Conservation (phyloP, 2,797 vertebrate genomes). For the Enteromius treurensis region DNA sequence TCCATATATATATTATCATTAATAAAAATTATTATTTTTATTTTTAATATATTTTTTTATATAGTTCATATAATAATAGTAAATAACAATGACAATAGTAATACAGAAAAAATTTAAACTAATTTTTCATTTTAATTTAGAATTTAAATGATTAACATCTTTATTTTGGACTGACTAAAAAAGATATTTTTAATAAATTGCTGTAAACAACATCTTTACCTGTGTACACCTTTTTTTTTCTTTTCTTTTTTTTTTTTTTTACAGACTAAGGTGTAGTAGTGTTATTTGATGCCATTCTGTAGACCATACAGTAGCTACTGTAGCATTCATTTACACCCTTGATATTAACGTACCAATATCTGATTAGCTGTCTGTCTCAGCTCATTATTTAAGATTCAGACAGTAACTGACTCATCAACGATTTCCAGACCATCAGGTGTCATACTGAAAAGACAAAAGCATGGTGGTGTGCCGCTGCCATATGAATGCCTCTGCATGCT, state of each 20-base stretch:
- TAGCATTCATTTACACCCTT: not conserved
- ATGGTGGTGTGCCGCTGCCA: slow-evolving; percentile 2
- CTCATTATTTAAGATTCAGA: not conserved
- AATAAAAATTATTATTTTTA: too few relatives aligned
- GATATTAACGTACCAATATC: not conserved
- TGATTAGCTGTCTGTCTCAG: not conserved
- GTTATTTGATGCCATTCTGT: not conserved
- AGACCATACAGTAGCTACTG: not conserved
- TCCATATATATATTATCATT: too few relatives aligned
- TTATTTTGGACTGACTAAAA: not conserved
- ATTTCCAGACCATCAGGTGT: not conserved
- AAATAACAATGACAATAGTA: too few relatives aligned
- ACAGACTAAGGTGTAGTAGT: not conserved
- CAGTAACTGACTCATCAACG: not conserved
- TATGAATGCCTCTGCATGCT: not conserved
- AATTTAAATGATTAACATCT: too few relatives aligned
- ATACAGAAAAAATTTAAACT: too few relatives aligned
- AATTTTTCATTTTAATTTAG: too few relatives aligned
- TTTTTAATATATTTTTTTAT: too few relatives aligned
- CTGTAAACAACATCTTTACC: not conserved
- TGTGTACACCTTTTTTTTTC: not conserved
- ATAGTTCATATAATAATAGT: too few relatives aligned
- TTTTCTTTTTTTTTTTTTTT: too few relatives aligned
- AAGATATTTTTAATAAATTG: too few relatives aligned
- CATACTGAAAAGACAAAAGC: not conserved